phyloP scores from a whole-genome alignment of 64 coral and sea anemone species.

The Montipora foliosa region DNA sequence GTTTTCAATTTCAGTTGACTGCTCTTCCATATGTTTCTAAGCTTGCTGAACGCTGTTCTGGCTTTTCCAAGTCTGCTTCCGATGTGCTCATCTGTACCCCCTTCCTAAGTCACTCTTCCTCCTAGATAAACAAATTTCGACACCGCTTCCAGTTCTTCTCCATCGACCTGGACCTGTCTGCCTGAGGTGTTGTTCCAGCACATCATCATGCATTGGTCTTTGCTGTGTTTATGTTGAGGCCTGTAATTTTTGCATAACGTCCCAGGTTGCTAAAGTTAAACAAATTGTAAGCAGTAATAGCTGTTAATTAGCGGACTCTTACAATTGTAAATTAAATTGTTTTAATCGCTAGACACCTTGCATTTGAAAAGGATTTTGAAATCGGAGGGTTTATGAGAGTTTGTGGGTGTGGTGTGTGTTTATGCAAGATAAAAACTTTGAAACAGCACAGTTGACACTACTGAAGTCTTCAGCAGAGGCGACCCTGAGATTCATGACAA shows the following conservation, averaged over 20 bases:
- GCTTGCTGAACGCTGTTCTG: not conserved
- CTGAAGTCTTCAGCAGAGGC: no score
- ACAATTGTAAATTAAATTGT: no score
- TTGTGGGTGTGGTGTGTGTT: no score
- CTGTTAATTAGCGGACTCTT: no score
- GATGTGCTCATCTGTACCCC: not conserved
- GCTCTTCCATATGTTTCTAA: not conserved
- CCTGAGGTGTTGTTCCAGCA: not conserved
- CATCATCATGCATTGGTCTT: not conserved
- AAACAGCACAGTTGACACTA: no score
- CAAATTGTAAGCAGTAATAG: no score
- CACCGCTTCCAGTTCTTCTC: not conserved
- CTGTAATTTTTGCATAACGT: slow-evolving; percentile 7
- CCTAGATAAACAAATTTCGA: slow-evolving; percentile 17
- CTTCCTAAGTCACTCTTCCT: not conserved
- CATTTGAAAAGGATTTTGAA: no score
- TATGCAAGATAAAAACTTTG: no score
- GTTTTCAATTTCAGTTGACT: not conserved
- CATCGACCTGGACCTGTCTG: not conserved
- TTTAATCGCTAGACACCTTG: no score
- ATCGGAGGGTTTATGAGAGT: no score
- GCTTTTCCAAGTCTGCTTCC: not conserved
- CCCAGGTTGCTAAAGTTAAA: not conserved
- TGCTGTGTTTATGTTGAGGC: slow-evolving; percentile 2
- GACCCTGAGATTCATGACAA: no score